Evolutionary conservation across 1,140 invertebrate genomes (phyloP).

Genomic region (Maconellicoccus hirsutus): DNA sequence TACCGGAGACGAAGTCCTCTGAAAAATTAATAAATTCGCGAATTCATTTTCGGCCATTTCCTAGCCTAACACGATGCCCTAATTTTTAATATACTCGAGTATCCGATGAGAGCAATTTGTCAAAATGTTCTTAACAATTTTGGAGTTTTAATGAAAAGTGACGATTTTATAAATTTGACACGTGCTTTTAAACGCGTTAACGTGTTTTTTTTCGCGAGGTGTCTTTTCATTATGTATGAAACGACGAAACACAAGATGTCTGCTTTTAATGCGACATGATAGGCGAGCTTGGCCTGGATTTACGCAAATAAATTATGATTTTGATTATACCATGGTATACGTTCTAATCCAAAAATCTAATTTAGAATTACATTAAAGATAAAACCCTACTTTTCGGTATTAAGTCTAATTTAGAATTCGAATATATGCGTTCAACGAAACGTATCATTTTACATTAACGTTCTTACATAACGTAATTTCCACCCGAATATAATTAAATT

Average conservation of each 20-base stretch:
- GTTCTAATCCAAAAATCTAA: slow-evolving; percentile 4
- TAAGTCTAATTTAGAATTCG: not conserved
- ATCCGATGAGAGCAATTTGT: no score
- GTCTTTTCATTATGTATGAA: no score
- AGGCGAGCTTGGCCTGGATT: not conserved
- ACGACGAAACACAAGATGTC: not conserved
- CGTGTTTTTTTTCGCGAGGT: no score
- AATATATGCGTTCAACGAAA: not conserved
- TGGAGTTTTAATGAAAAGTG: no score
- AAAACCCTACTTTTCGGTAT: not conserved
- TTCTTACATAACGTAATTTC: not conserved
- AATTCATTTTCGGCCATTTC: no score
- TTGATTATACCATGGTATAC: not conserved
- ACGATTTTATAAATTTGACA: no score
- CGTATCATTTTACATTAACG: slow-evolving; percentile 4
- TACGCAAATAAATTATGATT: not conserved
- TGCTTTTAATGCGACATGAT: not conserved
- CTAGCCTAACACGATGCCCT: no score
- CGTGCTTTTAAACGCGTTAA: no score
- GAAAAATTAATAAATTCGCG: no score
- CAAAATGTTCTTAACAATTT: no score
- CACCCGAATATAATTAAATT: not conserved
- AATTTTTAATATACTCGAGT: no score
- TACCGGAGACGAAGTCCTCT: no score
- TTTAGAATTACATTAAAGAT: slow-evolving; percentile 10